These are phyloP conservation scores for Lasius platythorax DNA, from an alignment of 2,888 invertebrate species.

Conservation along the genomic window DNA sequence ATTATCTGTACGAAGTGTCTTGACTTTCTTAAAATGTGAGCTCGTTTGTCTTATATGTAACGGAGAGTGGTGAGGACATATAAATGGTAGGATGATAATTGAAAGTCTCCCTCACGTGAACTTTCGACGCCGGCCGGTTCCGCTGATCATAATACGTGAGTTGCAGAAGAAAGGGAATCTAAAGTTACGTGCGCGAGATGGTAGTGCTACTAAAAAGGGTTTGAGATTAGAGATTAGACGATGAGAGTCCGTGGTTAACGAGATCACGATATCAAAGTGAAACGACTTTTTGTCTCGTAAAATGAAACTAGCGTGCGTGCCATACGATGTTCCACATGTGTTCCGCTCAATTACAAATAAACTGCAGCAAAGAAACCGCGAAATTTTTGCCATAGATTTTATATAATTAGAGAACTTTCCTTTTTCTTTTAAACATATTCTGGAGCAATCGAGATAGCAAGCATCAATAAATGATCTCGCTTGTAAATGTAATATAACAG, in stretches of 20 bases:
- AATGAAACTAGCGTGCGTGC: neutral
- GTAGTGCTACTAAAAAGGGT: neutral
- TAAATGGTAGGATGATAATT: neutral
- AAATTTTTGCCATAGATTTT: neutral
- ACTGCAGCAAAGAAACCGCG: neutral
- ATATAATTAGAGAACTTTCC: constrained; percentile 27
- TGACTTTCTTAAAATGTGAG: neutral
- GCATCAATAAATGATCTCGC: neutral
- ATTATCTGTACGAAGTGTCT: neutral
- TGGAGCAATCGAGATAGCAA: neutral
- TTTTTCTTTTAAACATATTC: neutral
- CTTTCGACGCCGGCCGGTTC: neutral
- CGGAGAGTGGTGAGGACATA: neutral
- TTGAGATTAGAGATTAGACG: constrained; percentile 38
- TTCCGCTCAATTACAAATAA: neutral
- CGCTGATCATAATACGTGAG: constrained; percentile 22
- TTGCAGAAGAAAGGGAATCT: constrained; percentile 11
- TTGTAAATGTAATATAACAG: too few species aligned
- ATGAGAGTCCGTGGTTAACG: neutral
- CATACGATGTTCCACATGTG: neutral
- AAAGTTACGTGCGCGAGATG: neutral
- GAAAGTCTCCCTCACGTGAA: neutral
- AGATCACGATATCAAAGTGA: neutral
- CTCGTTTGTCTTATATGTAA: neutral
- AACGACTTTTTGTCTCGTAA: constrained; percentile 9